phyloP scores from a whole-genome alignment of 2,113 vertebrate genomes.

The Fregetta grallaria region DNA sequence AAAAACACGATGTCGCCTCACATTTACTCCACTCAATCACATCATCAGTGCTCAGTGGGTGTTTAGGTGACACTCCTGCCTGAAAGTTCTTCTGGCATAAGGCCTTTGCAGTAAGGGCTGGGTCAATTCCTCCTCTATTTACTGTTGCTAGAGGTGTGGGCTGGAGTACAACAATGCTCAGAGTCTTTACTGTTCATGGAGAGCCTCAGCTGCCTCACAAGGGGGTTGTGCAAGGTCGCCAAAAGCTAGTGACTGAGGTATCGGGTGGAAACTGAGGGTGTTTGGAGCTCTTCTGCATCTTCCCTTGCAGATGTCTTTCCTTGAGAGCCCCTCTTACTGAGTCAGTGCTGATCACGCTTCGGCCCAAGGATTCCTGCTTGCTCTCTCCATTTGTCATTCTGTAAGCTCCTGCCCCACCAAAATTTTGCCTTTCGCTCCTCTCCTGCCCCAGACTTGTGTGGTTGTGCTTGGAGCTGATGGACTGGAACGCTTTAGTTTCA shows the following conservation, averaged over 20 bases:
- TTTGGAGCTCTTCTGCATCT: background rate
- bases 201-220: background rate
- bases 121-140: background rate
- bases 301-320: background rate
- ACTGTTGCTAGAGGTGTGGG: background rate
- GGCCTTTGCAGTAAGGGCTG: background rate
- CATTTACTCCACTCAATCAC: background rate
- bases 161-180: background rate
- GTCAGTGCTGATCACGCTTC: background rate
- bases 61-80: background rate
- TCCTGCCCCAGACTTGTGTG: background rate
- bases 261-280: background rate
- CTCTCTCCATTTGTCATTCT: background rate
- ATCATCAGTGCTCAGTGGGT: background rate
- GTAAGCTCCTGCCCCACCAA: background rate
- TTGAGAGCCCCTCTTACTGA: background rate
- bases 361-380: background rate
- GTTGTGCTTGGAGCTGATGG: background rate
- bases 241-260: background rate
- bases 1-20: background rate
- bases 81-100: background rate
- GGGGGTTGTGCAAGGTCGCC: background rate
- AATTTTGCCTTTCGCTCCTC: background rate
- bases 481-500: background rate
- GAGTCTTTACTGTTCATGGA: background rate